Evolutionary conservation across 2,113 vertebrate species (phyloP), one percentile per base, ranked within the genome.

Genomic region (Cottus gobio): DNA sequence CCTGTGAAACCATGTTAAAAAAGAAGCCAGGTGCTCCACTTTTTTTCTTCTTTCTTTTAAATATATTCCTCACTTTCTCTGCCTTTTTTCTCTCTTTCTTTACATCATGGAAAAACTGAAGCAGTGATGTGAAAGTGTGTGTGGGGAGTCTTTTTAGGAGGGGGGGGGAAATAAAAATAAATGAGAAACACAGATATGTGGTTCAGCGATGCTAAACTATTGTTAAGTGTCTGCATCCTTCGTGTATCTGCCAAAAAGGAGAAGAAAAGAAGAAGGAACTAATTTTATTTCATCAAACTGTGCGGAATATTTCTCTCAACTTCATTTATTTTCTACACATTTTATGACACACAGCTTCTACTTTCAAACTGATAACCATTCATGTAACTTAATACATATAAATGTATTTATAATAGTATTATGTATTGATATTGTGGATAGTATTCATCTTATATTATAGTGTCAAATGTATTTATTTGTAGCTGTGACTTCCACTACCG

Each of bases 1-100:
- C 89, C 86, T 87, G 87, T 83, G 83, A 92, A 95, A 93, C 88
- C 81, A 80, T 65, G 83, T 90, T 88, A 80, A 90, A 90, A 90
- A 90, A 85, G 72, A 82, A 90, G 91, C 91, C 93, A 95, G 93
- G 95, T 95, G 93, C 85, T 93, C 58, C 72, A 79, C 85, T 83
- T 92, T 87, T 88, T 85, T 77, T 61, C 65, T 50, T n/a, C 82
- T 82, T 92, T 87, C n/a, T 87, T 84, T 79, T 61, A 44, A 42
- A 44, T 44, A 44, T 63, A 79, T 71, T 69, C 24, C 78, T 77
- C 79, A 66, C 80, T 80, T 37, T 66, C 36, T 62, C 48, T 71
- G 46, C 26, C 18, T 68, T 39, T 64, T 62, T 22, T 24, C 50
- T n/a, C 50, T 22, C 20, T 74, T 68, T 81, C 68, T 64, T 82